These are phyloP conservation scores for Lerista edwardsae DNA, from an alignment of 2,797 vertebrate genomes.

Conservation along the genomic window DNA sequence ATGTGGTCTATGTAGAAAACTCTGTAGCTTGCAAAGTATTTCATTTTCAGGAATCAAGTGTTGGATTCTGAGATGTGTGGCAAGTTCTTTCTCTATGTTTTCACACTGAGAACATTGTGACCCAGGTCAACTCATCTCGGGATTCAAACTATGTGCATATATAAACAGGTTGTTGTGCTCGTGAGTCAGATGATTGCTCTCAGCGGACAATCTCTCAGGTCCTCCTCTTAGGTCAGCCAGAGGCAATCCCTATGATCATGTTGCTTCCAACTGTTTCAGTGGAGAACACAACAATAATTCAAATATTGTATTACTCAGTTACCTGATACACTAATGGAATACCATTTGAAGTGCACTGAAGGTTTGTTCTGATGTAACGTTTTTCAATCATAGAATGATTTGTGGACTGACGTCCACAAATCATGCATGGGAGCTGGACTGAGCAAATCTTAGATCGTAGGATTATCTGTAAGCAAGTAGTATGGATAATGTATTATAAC, in stretches of 20 bases:
- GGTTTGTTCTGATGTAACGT: background rate
- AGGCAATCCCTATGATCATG: background rate
- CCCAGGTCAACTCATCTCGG: background rate
- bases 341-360: background rate
- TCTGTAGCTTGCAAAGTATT: background rate
- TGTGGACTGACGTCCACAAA: background rate
- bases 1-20: background rate
- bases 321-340: background rate
- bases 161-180: background rate
- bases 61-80: background rate
- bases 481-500: background rate
- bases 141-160: background rate
- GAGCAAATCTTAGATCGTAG: background rate
- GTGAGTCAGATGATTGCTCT: background rate
- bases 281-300: background rate
- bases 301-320: background rate
- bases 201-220: background rate
- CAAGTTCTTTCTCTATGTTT: background rate
- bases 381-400: background rate
- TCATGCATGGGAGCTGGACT: background rate
- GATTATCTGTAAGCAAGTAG: background rate
- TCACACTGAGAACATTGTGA: background rate
- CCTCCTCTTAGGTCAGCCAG: background rate
- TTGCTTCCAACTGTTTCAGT: background rate
- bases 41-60: constrained; percentile 1